Evolutionary conservation across 2,113 vertebrate genomes (phyloP).

Genomic region (Catharus fuscescens): DNA sequence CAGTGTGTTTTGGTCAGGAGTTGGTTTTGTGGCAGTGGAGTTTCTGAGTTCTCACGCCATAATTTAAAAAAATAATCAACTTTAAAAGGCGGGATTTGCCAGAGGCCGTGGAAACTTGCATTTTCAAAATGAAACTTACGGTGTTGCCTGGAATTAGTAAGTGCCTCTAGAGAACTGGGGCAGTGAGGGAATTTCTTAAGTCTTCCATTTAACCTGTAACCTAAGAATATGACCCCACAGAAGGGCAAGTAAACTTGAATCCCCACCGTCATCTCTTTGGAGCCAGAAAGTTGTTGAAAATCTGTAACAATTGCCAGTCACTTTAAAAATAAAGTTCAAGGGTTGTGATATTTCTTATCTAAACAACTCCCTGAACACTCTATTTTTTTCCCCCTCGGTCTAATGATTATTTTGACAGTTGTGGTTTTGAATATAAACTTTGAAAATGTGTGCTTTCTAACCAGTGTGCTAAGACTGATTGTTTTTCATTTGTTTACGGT

Average conservation of each 20-base stretch:
- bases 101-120: neutral
- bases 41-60: neutral
- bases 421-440: neutral
- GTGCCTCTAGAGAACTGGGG: neutral
- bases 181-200: neutral
- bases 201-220: neutral
- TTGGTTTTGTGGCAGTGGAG: neutral
- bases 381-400: neutral
- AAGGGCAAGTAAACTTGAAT: neutral
- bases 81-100: rapidly evolving
- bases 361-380: neutral
- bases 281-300: neutral
- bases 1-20: neutral
- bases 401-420: constrained; percentile 18
- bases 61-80: neutral
- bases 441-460: neutral
- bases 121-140: neutral
- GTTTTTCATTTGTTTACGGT: neutral
- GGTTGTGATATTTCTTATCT: neutral
- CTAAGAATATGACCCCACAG: neutral
- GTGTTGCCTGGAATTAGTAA: neutral
- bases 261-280: neutral
- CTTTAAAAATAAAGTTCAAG: neutral
- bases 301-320: neutral
- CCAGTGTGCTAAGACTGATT: neutral